Percentiles rank a stretch among this genome's conserved stretches.
Evolutionary conservation across 2,113 vertebrate genomes (phyloP).

Genomic region (Leptodactylus fuscus): DNA sequence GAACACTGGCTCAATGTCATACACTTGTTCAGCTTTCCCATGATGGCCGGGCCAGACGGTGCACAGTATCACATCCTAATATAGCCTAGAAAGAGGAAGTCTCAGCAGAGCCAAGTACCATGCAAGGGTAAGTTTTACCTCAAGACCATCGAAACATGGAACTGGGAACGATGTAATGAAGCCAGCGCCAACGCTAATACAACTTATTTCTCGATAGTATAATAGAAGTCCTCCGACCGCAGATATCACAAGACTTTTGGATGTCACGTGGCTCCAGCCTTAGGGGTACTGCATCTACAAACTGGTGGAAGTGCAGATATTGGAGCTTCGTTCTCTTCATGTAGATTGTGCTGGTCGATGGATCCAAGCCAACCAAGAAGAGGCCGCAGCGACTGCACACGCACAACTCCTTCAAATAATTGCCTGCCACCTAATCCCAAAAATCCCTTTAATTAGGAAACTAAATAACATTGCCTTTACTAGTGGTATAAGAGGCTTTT

Average conservation of each 20-base stretch:
- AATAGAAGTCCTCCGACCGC: neutral
- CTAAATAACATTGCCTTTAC: too few relatives aligned
- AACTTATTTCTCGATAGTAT: neutral
- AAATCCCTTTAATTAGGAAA: too few relatives aligned
- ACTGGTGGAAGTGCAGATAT: too few relatives aligned
- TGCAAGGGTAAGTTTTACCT: neutral
- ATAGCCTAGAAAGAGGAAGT: constrained; percentile 35
- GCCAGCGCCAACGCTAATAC: neutral
- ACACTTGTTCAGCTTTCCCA: constrained; percentile 49
- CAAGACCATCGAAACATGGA: neutral
- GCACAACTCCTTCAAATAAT: too few relatives aligned
- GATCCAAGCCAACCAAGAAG: too few relatives aligned
- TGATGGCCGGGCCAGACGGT: neutral
- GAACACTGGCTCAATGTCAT: constrained; percentile 32
- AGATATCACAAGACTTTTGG: neutral
- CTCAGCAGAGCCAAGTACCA: constrained; percentile 2
- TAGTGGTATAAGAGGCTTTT: too few relatives aligned
- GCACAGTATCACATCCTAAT: constrained; percentile 29
- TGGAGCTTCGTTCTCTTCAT: too few relatives aligned
- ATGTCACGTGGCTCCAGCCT: neutral
- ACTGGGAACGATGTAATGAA: neutral
- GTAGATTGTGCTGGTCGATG: too few relatives aligned
- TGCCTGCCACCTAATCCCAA: too few relatives aligned
- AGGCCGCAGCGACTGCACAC: too few relatives aligned
- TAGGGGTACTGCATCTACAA: too few relatives aligned